Conservation (phyloP, 2,113 vertebrate genomes). For the Parotia lawesii region DNA sequence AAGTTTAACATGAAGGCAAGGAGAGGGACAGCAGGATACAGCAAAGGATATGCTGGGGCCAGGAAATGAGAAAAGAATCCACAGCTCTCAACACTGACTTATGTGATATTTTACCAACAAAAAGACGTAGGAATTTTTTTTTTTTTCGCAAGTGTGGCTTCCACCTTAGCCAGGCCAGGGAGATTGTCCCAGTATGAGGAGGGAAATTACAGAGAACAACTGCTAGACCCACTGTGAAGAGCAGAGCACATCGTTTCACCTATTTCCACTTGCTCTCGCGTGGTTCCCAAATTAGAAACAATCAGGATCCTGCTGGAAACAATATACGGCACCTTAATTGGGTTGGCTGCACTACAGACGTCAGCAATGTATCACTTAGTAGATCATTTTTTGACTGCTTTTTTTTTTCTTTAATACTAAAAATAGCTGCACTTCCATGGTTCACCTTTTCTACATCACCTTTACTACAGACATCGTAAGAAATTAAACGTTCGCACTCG, state of each 20-base stretch:
- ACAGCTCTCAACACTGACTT: neutral
- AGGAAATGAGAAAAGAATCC: neutral
- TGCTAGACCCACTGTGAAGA: neutral
- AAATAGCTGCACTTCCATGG: conserved; percentile 38
- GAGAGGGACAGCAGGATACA: neutral
- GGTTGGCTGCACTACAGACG: conserved; percentile 35
- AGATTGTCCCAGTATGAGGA: neutral
- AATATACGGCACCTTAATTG: conserved; percentile 48
- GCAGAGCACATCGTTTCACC: neutral
- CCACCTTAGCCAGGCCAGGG: neutral
- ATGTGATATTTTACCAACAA: neutral
- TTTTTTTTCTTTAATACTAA: neutral
- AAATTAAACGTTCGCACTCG: neutral
- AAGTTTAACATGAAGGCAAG: neutral
- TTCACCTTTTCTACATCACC: conserved; percentile 49
- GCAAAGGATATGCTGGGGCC: neutral
- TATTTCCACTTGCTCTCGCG: neutral
- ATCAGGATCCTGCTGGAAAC: conserved; percentile 47
- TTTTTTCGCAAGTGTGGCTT: neutral
- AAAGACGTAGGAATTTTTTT: neutral
- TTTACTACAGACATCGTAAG: neutral
- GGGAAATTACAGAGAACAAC: neutral
- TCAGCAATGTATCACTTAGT: conserved; percentile 35
- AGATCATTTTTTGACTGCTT: conserved; percentile 4
- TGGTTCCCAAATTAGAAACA: conserved; percentile 57